Conservation (phyloP, 2,888 invertebrate genomes). For the Napeogenes inachia region DNA sequence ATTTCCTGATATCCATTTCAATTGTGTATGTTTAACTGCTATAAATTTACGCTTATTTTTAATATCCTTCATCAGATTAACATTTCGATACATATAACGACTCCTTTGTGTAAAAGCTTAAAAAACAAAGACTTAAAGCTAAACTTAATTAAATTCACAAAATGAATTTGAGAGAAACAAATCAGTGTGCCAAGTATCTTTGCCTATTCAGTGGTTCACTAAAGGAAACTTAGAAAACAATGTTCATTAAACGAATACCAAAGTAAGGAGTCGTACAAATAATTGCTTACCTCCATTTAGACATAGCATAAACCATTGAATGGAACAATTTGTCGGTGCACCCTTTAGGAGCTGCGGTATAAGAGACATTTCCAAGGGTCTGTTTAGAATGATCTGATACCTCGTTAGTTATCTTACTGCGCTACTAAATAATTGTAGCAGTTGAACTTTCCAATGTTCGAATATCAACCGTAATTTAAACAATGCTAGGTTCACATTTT, state of each 20-base stretch:
- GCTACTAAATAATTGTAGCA: slow-evolving; percentile 63
- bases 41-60: too few species aligned
- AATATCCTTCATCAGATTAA: too few species aligned
- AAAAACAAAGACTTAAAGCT: too few species aligned
- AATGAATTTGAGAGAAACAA: slow-evolving; percentile 36
- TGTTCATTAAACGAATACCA: slow-evolving; percentile 75
- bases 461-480: slow-evolving; percentile 32
- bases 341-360: slow-evolving; percentile 49
- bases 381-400: slow-evolving; percentile 60
- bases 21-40: background rate
- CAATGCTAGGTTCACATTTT: slow-evolving; percentile 34
- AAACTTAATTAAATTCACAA: too few species aligned
- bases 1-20: background rate
- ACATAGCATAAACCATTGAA: slow-evolving; percentile 59
- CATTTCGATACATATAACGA: too few species aligned
- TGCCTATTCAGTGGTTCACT: slow-evolving; percentile 46
- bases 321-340: slow-evolving; percentile 71
- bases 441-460: slow-evolving; percentile 16
- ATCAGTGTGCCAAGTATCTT: slow-evolving; percentile 53
- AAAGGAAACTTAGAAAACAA: slow-evolving; percentile 60
- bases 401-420: slow-evolving; percentile 68
- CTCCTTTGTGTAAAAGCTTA: too few species aligned
- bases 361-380: slow-evolving; percentile 65
- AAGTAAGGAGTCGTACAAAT: slow-evolving; percentile 53
- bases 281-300: slow-evolving; percentile 56